phyloP scores from a whole-genome alignment of 2,113 vertebrate genomes.

The Spilogale gracilis region DNA sequence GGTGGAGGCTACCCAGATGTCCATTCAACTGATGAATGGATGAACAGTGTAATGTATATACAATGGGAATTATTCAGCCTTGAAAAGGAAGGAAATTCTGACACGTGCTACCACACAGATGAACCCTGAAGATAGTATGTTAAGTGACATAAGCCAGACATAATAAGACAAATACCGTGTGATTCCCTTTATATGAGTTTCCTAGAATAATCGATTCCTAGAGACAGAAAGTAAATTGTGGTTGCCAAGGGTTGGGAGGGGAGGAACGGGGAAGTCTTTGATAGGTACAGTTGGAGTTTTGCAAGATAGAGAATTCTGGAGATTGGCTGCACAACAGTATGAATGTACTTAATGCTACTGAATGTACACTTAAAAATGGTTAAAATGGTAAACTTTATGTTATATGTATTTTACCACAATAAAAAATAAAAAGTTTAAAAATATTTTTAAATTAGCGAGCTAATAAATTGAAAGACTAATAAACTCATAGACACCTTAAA shows the following conservation, averaged over 20 bases:
- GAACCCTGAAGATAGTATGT: neutral
- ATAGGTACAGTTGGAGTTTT: neutral
- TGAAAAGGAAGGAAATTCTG: neutral
- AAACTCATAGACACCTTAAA: conserved; percentile 23
- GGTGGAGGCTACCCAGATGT: neutral
- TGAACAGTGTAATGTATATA: neutral
- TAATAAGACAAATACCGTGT: neutral
- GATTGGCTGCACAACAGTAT: neutral
- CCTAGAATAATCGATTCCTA: neutral
- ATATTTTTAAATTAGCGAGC: neutral
- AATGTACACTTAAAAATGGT: neutral
- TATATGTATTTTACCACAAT: conserved; percentile 13
- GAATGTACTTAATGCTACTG: neutral
- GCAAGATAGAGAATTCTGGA: neutral
- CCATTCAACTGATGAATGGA: neutral
- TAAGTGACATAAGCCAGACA: neutral
- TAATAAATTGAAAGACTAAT: neutral
- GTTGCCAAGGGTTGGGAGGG: neutral
- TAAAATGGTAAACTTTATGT: neutral
- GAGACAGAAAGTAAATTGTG: neutral
- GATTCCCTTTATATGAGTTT: neutral
- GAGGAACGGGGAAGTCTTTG: neutral
- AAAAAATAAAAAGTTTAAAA: neutral
- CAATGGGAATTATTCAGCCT: neutral
- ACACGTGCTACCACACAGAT: neutral